These are phyloP conservation scores for Bombus pyrosoma DNA, from an alignment of 1,140 invertebrate genomes.

Conservation along the genomic window DNA sequence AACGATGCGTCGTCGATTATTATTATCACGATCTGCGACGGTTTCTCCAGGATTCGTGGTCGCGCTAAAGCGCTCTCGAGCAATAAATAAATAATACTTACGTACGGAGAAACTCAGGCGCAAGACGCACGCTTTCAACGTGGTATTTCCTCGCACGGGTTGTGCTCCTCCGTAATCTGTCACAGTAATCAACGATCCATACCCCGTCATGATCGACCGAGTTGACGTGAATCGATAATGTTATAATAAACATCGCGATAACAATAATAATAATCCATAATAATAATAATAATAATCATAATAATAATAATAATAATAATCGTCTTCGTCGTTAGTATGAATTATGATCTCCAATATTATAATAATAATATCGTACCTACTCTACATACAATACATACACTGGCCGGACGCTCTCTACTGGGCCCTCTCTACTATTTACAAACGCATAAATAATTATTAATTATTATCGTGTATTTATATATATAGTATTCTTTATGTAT, in stretches of 20 bases:
- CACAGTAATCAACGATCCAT: conserved; percentile 61
- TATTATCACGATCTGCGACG: conserved; percentile 21
- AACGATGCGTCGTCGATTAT: conserved; percentile 5
- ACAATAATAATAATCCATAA: conserved; percentile 80
- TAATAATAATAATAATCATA: conserved; percentile 74
- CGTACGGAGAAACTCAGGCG: conserved; percentile 36
- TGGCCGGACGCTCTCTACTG: conserved; percentile 74
- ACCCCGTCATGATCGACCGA: conserved; percentile 65
- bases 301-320: conserved; percentile 66
- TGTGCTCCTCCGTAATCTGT: conserved; percentile 66
- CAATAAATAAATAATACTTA: conserved; percentile 72
- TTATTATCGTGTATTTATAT: conserved; percentile 78
- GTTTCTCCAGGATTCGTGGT: background rate
- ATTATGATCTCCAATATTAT: conserved; percentile 74
- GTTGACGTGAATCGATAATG: conserved; percentile 72
- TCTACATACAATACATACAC: conserved; percentile 83
- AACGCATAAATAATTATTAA: conserved; percentile 82
- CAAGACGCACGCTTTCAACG: background rate
- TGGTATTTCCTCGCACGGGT: conserved; percentile 1
- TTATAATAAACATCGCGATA: conserved; percentile 79
- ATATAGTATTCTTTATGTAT: conserved; percentile 78
- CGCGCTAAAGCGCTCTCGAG: conserved; percentile 58
- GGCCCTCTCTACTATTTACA: conserved; percentile 82
- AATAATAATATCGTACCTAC: conserved; percentile 80
- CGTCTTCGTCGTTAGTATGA: conserved; percentile 75